Conservation (phyloP, 2,888 invertebrate genomes). For the Odontomyia ornata region DNA sequence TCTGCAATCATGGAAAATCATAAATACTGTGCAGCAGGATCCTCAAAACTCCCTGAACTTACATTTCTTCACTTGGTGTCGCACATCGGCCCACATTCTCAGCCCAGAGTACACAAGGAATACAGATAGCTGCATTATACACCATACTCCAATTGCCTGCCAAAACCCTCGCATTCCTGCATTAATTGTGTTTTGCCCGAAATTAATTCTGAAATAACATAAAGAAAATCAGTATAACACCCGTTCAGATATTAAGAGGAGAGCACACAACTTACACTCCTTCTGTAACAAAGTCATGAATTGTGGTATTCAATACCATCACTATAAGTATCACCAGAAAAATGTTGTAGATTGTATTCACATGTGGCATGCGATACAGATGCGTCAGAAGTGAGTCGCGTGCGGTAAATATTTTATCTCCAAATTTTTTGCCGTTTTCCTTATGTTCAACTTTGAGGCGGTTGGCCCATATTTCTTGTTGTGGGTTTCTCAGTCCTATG, state of each 20-base stretch:
- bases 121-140: conserved; percentile 64
- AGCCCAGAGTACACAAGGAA: conserved; percentile 64
- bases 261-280: conserved; percentile 71
- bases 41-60: conserved; percentile 46
- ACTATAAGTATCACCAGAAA: conserved; percentile 80
- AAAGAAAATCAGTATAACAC: no score
- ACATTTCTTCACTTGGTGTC: conserved; percentile 55
- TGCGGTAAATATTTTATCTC: conserved; percentile 73
- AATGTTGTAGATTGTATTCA: conserved; percentile 85
- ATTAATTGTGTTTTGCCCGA: conserved; percentile 70
- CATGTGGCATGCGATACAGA: conserved; percentile 79
- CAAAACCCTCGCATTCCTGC: conserved; percentile 71
- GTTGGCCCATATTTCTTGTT: conserved; percentile 28
- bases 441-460: conserved; percentile 32
- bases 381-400: conserved; percentile 84
- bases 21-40: no score
- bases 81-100: conserved; percentile 65
- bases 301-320: conserved; percentile 75
- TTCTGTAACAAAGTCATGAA: conserved; percentile 76
- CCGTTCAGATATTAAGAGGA: no score
- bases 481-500: conserved; percentile 46
- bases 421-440: conserved; percentile 57
- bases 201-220: conserved; percentile 65
- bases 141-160: conserved; percentile 68
- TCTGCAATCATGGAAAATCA: background rate